Evolutionary conservation across 2,888 invertebrate species (phyloP).

Genomic region (Drosophila tanythrix): DNA sequence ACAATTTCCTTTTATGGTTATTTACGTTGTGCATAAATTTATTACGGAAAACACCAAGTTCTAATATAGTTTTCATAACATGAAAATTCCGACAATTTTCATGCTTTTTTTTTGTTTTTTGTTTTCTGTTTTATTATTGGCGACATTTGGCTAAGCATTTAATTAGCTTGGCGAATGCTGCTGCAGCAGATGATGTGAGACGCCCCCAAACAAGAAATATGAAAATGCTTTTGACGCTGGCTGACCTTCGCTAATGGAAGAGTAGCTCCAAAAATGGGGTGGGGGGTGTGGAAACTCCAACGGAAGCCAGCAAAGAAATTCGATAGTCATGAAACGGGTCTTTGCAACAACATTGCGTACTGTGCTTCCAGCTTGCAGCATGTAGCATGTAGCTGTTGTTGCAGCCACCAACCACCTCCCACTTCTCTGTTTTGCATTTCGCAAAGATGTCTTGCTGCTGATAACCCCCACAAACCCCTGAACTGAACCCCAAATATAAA

Average conservation of each 20-base stretch:
- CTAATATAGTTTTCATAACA: constrained; percentile 40
- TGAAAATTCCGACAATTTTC: background rate
- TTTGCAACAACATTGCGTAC: constrained; percentile 48
- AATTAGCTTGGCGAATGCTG: constrained; percentile 24
- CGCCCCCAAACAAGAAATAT: constrained; percentile 37
- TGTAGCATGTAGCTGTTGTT: constrained; percentile 23
- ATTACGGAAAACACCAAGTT: constrained; percentile 32
- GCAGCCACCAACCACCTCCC: background rate
- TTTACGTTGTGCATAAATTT: constrained; percentile 36
- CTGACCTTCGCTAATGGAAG: constrained; percentile 60
- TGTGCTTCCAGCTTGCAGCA: constrained; percentile 15
- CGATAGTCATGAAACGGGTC: constrained; percentile 27
- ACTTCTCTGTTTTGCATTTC: constrained; percentile 52
- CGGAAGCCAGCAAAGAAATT: constrained; percentile 68
- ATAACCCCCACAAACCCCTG: constrained; percentile 40
- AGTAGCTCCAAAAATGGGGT: constrained; percentile 1
- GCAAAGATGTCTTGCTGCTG: constrained; percentile 53
- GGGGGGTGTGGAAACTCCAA: constrained; percentile 54
- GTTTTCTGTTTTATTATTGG: constrained; percentile 38
- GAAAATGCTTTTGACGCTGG: constrained; percentile 63
- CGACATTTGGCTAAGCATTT: constrained; percentile 26
- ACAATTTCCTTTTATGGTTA: constrained; percentile 69
- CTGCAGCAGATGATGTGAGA: constrained; percentile 25
- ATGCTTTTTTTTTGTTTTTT: background rate
- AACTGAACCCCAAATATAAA: constrained; percentile 21